Conservation (phyloP, 2,113 vertebrate genomes). For the Tretioscincus oriximinensis region DNA sequence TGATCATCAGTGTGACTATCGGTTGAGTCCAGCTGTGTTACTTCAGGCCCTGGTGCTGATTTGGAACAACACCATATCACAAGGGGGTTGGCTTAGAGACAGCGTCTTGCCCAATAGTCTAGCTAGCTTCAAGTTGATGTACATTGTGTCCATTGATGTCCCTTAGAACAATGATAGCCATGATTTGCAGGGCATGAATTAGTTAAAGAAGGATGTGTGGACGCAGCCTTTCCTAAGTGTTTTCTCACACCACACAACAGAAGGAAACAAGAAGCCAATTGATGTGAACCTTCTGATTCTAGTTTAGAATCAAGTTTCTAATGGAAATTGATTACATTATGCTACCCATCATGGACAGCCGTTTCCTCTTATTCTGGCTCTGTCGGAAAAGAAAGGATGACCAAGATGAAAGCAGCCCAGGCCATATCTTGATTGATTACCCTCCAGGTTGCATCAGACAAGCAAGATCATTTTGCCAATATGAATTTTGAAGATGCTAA, state of each 20-base stretch:
- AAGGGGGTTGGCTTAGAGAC: no score
- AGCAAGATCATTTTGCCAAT: slow-evolving; percentile 79
- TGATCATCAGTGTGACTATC: no score
- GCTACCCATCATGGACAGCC: slow-evolving; percentile 21
- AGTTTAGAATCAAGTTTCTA: slow-evolving; percentile 14
- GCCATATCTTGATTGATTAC: slow-evolving; percentile 74
- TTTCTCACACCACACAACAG: not conserved
- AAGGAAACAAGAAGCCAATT: not conserved
- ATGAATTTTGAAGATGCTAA: slow-evolving; percentile 77
- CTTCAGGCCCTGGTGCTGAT: no score
- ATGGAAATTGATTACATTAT: slow-evolving; percentile 32
- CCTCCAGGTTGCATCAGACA: slow-evolving; percentile 71
- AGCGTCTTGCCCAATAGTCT: no score
- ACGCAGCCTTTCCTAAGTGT: no score
- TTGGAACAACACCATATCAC: no score
- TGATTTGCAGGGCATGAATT: no score
- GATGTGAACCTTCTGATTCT: not conserved
- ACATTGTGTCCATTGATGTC: no score
- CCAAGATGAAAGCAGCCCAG: slow-evolving; percentile 18
- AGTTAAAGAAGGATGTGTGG: no score
- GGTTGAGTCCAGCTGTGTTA: no score
- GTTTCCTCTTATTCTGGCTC: slow-evolving; percentile 34
- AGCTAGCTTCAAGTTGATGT: no score
- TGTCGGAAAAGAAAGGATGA: slow-evolving; percentile 45
- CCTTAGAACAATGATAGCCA: no score